Evolutionary conservation across 2,888 invertebrate species (phyloP), one percentile per base, ranked within the genome.

Genomic region (Oligia strigilis): DNA sequence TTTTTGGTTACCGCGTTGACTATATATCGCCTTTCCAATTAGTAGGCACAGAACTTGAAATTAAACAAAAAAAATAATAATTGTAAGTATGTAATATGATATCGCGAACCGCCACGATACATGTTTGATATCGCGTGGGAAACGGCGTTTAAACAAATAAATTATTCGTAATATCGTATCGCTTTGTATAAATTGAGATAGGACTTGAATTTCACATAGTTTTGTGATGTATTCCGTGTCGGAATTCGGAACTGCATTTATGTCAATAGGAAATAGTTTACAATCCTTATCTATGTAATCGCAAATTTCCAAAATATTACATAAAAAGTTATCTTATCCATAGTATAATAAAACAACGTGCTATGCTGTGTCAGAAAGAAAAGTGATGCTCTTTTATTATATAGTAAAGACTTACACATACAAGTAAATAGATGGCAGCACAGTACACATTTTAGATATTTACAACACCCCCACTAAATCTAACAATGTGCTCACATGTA

Each of bases 111-210:
- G 84, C 84, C 88, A 81, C 72, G 62, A 72, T 82, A 87, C 79
- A 81, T 73, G 83, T 73, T 77, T 78, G 72, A 79, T 89, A 89
- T 87, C 84, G 84, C 89, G 89, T 89, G 89, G 85, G 89, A 88
- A 88, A 81, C 65, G 72, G 66, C 77, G 78, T 78, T 87, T 83
- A 72, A 85, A 85, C 70, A 82, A 83, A 88, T 89, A 84, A 80
- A 87, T 88, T 86, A 83, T 88, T 87, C 83, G 86, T 87, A 75
- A 80, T 75, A 79, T 74, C 60, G 72, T 77, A 64, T 81, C 36
- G 49, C 69, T 75, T 70, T 78, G 74, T 80, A 79, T 85, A 65
- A 71, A 83, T 72, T 81, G 69, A 75, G 65, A 77, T 78, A 77
- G 52, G n/a, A 79, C 58, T 85, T 77, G 64, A 78, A 81, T 83